Evolutionary conservation across 2,797 vertebrate species (phyloP).

Genomic region (Gambusia yucatana): DNA sequence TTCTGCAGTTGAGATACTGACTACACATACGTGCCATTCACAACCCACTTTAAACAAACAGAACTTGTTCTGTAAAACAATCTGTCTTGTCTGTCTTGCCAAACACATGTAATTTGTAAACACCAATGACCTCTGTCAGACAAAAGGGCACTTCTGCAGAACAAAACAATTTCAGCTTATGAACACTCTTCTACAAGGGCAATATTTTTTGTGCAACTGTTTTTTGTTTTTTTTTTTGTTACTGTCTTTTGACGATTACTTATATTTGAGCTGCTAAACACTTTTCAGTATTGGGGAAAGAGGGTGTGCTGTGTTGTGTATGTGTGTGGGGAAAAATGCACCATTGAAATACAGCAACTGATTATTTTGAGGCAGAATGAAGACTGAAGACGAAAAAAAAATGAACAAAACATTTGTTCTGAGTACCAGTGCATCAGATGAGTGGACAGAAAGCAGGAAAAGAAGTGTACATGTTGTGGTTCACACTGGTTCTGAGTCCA

Average conservation of each 20-base stretch:
- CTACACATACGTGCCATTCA: not conserved
- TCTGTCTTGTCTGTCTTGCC: conserved; percentile 47
- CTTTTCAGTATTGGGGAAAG: conserved; percentile 72
- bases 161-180: conserved; percentile 48
- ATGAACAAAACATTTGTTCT: conserved; percentile 2
- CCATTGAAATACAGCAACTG: conserved; percentile 29
- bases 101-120: conserved; percentile 58
- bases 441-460: not conserved
- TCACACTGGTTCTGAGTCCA: conserved; percentile 23
- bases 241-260: conserved; percentile 41
- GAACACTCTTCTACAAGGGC: conserved; percentile 36
- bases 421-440: not conserved
- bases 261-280: conserved; percentile 82
- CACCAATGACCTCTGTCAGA: conserved; percentile 36
- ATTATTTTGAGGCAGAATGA: conserved; percentile 15
- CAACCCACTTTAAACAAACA: not conserved
- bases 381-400: conserved; percentile 18
- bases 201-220: conserved; percentile 14
- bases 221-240: conserved; percentile 44
- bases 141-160: conserved; percentile 60
- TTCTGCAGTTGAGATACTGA: conserved; percentile 6
- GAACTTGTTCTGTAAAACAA: conserved; percentile 12
- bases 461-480: conserved; percentile 17
- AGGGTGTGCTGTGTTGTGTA: conserved; percentile 39
- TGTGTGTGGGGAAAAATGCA: conserved; percentile 28